Conservation (phyloP, 37 sponge, comb jelly and placozoan species). For the Lycopodina hypogea region DNA sequence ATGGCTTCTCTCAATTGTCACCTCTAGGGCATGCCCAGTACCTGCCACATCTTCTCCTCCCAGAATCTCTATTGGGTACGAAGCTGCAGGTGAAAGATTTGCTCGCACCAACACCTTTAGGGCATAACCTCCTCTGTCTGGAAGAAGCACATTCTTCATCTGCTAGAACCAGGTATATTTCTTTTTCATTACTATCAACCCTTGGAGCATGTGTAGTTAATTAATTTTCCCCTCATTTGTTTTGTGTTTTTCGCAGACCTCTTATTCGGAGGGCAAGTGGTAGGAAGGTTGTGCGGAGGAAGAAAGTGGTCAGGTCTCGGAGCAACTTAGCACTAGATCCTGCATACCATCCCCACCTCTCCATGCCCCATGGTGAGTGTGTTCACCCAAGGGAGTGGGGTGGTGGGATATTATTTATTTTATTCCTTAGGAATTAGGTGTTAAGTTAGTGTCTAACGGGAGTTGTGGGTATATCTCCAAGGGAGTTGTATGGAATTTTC, state of each 20-base stretch:
- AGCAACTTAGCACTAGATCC: not conserved
- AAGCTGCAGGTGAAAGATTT: constrained; percentile 48
- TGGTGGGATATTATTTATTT: too few species aligned
- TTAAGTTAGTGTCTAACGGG: too few species aligned
- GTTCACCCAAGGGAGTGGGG: too few species aligned
- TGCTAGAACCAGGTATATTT: constrained; percentile 27
- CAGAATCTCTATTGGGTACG: constrained; percentile 12
- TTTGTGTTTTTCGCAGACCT: not conserved
- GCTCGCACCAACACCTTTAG: constrained; percentile 20
- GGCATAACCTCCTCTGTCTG: constrained; percentile 6
- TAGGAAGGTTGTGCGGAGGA: not conserved
- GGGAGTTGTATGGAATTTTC: too few species aligned
- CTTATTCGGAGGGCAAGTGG: not conserved
- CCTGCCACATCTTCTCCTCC: constrained; percentile 30
- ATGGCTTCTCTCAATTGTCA: not conserved
- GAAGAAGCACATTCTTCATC: constrained; percentile 8
- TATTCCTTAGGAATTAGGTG: too few species aligned
- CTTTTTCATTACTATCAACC: not conserved
- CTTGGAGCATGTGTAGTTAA: not conserved
- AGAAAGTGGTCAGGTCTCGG: not conserved
- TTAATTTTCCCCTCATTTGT: not conserved
- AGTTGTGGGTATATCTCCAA: too few species aligned
- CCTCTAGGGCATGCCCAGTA: constrained; percentile 13
- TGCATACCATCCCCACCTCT: not conserved
- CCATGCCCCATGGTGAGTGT: constrained; percentile 1